phyloP scores from a whole-genome alignment of 2,113 vertebrate genomes.

The Gymnocephalus cernua region DNA sequence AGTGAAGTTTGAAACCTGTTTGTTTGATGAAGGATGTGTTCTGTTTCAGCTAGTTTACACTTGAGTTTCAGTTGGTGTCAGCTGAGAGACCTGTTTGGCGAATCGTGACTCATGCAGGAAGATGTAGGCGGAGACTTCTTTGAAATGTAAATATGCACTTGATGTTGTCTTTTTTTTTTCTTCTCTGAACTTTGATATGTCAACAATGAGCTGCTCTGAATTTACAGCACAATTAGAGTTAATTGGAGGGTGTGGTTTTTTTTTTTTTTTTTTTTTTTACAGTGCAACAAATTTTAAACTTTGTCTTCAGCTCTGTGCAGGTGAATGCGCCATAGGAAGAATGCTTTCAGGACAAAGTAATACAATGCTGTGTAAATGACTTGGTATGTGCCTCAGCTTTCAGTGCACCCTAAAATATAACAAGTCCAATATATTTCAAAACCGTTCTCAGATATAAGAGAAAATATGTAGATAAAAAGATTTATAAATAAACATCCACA shows the following conservation, averaged over 20 bases:
- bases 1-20: background rate
- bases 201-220: background rate
- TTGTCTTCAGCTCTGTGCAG: background rate
- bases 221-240: background rate
- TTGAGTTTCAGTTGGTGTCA: background rate
- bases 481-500: background rate
- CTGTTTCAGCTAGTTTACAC: constrained; percentile 3
- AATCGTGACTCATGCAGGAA: constrained; percentile 43
- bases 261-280: background rate
- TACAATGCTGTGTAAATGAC: background rate
- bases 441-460: background rate
- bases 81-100: constrained; percentile 52
- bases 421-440: background rate
- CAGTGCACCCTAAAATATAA: background rate
- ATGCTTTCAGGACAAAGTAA: background rate
- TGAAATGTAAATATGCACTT: constrained; percentile 20
- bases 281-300: background rate
- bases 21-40: background rate
- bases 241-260: constrained; percentile 42
- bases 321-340: background rate
- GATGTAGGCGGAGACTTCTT: constrained; percentile 3
- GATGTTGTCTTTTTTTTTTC: background rate
- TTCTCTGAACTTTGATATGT: constrained; percentile 56
- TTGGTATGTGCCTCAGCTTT: background rate
- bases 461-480: background rate